Evolutionary conservation across 2,113 vertebrate genomes (phyloP).

Genomic region (Dendrocopos noguchii): DNA sequence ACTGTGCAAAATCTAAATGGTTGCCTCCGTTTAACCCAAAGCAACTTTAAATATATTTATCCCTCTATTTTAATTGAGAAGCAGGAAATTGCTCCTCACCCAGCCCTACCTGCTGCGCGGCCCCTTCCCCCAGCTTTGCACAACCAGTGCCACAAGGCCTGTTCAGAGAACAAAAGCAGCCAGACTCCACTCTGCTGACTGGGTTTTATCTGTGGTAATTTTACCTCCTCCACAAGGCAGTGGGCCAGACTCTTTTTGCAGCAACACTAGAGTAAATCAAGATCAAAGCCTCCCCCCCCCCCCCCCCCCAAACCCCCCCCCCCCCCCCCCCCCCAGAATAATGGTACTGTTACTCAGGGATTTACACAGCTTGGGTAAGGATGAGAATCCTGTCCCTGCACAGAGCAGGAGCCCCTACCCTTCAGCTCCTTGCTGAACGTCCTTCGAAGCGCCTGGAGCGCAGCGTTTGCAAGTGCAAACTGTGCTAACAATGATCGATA

Average conservation of each 20-base stretch:
- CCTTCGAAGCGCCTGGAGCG: background rate
- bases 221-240: slow-evolving; percentile 44
- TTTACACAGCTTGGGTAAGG: background rate
- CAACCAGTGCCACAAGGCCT: slow-evolving; percentile 32
- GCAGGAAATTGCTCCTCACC: slow-evolving; percentile 34
- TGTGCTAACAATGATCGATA: slow-evolving; percentile 2
- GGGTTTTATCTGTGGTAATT: slow-evolving; percentile 32
- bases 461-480: background rate
- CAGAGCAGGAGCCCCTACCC: background rate
- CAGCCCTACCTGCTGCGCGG: background rate
- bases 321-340: background rate
- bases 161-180: slow-evolving; percentile 23
- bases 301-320: background rate
- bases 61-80: background rate
- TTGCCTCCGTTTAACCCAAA: background rate
- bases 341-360: slow-evolving; percentile 28
- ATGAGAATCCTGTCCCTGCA: background rate
- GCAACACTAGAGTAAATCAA: slow-evolving; percentile 7
- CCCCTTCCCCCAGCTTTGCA: slow-evolving; percentile 6
- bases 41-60: background rate
- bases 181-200: slow-evolving; percentile 45
- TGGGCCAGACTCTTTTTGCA: slow-evolving; percentile 39
- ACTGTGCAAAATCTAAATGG: background rate
- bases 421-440: background rate
- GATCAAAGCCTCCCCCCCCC: slow-evolving; percentile 27